Conservation (phyloP, 2,797 vertebrate genomes). For the Sardinella longiceps region DNA sequence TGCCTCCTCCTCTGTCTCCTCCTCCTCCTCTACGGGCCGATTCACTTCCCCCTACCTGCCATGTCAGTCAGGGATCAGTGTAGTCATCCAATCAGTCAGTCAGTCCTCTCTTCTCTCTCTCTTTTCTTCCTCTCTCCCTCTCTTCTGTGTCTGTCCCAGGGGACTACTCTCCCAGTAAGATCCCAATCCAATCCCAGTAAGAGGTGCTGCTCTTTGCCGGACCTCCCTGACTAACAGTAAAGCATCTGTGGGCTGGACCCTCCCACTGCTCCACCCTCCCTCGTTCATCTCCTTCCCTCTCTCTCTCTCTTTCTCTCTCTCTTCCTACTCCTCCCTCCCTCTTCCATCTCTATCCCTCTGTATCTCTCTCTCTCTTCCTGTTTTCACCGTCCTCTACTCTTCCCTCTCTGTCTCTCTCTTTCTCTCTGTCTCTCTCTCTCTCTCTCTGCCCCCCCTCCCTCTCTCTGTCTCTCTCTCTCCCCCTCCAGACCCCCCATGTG, state of each 20-base stretch:
- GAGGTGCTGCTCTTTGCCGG: background rate
- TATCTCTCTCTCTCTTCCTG: conserved; percentile 36
- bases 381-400: conserved; percentile 1
- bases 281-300: conserved; percentile 11
- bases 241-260: background rate
- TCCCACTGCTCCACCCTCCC: background rate
- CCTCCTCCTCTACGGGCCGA: background rate
- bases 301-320: conserved; percentile 15
- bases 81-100: conserved; percentile 52
- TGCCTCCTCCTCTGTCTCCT: background rate
- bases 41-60: conserved; percentile 72
- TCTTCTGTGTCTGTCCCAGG: conserved; percentile 28
- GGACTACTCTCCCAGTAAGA: conserved; percentile 36
- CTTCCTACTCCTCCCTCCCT: conserved; percentile 8
- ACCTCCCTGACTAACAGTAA: background rate
- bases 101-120: conserved; percentile 33
- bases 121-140: background rate
- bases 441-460: too few species aligned
- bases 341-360: conserved; percentile 38
- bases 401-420: conserved; percentile 23
- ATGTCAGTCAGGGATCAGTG: conserved; percentile 62
- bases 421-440: too few species aligned
- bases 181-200: background rate
- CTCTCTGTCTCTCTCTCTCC: conserved; percentile 15
- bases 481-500: background rate